These are phyloP conservation scores for Ancistrus triradiatus DNA, from an alignment of 2,113 vertebrate genomes.

Conservation along the genomic window DNA sequence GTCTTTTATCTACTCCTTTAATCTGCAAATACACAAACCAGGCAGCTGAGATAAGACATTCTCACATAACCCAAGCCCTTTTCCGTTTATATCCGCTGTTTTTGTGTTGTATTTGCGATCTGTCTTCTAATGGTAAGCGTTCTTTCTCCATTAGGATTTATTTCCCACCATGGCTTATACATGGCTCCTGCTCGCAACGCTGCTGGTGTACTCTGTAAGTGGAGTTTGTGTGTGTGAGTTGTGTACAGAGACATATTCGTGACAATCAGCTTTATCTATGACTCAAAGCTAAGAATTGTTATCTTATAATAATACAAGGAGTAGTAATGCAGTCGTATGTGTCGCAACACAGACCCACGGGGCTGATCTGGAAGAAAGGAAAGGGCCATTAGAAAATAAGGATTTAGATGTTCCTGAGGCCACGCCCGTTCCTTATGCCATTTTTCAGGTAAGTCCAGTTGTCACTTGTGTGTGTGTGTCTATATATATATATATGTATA, in stretches of 20 bases:
- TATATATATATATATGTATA: background rate
- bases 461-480: background rate
- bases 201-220: slow-evolving; percentile 67
- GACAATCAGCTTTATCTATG: too few species aligned
- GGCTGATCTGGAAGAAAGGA: slow-evolving; percentile 59
- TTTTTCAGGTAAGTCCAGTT: slow-evolving; percentile 59
- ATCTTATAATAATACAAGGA: too few species aligned
- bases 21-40: too few species aligned
- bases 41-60: too few species aligned
- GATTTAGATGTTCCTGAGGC: slow-evolving; percentile 60
- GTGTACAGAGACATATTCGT: too few species aligned
- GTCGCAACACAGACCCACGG: slow-evolving; percentile 60
- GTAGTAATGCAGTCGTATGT: too few species aligned
- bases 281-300: too few species aligned
- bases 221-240: slow-evolving; percentile 1
- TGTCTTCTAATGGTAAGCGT: too few species aligned
- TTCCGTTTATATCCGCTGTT: too few species aligned
- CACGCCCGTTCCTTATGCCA: slow-evolving; percentile 57
- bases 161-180: slow-evolving; percentile 55
- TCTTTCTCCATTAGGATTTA: slow-evolving; percentile 39
- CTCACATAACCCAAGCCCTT: too few species aligned
- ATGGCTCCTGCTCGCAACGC: slow-evolving; percentile 60
- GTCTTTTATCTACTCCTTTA: too few species aligned
- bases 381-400: slow-evolving; percentile 58
- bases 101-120: too few species aligned